phyloP scores from a whole-genome alignment of 2,113 vertebrate species.

The Colaptes auratus region DNA sequence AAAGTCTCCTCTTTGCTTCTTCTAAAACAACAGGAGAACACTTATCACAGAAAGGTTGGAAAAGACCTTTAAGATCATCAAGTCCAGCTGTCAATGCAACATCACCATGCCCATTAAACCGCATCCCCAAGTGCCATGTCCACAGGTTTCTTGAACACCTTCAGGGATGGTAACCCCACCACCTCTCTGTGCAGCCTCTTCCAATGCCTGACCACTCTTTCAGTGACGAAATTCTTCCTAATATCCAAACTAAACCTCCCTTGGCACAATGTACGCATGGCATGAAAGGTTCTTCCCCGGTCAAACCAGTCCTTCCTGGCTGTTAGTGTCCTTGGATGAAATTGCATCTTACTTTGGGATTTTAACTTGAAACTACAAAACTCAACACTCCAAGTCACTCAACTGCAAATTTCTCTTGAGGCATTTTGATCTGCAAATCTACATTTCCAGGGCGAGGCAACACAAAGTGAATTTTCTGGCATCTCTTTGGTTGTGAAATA shows the following conservation, averaged over 20 bases:
- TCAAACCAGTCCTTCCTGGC: background rate
- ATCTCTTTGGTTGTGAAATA: background rate
- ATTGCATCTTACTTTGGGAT: background rate
- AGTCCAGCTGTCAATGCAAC: no score
- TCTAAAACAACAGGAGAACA: background rate
- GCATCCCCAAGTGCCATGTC: no score
- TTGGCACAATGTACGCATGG: background rate
- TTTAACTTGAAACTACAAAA: background rate
- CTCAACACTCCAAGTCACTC: background rate
- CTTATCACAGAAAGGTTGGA: no score
- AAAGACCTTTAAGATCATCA: no score
- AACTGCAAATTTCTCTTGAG: background rate
- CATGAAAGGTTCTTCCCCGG: background rate
- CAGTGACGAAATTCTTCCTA: no score
- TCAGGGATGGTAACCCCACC: no score
- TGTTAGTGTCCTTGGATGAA: background rate
- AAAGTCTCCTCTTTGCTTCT: background rate
- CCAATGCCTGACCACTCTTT: no score
- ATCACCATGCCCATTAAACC: no score
- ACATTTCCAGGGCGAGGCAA: background rate
- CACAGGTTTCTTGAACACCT: no score
- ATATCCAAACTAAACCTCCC: no score
- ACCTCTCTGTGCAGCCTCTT: no score
- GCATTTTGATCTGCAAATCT: background rate
- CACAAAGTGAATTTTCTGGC: background rate